Conservation (phyloP, 2,113 vertebrate genomes). For the Sinocyclocheilus anshuiensis region DNA sequence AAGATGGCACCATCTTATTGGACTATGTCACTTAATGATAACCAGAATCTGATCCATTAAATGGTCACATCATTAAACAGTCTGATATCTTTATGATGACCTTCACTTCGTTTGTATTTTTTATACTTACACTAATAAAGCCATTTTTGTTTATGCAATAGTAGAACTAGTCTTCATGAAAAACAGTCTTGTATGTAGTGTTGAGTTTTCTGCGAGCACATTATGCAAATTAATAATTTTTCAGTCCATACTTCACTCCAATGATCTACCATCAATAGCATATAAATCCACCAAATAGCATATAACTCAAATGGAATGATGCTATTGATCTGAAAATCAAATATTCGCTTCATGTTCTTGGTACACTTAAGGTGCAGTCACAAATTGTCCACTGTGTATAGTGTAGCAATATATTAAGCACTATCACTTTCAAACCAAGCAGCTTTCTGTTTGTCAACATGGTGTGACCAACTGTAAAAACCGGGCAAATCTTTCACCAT, state of each 20-base stretch:
- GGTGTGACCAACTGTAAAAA: background rate
- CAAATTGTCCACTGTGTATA: background rate
- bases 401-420: background rate
- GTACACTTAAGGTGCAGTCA: background rate
- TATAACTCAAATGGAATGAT: slow-evolving; percentile 22
- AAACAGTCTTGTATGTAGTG: background rate
- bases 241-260: background rate
- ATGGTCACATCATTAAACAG: background rate
- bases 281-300: slow-evolving; percentile 31
- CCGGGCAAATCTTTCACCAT: background rate
- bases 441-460: background rate
- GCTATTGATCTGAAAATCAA: slow-evolving; percentile 35
- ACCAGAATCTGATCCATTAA: background rate
- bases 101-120: background rate
- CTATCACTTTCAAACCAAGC: background rate
- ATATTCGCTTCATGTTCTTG: background rate
- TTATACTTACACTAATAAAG: slow-evolving; percentile 18
- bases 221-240: background rate
- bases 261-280: slow-evolving; percentile 10
- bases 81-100: background rate
- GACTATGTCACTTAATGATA: background rate
- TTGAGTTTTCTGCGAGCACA: too few relatives aligned
- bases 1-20: slow-evolving; percentile 3
- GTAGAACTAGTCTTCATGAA: background rate
- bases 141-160: background rate